Base-by-base conservation (phyloP, 2,888 invertebrate genomes). In the Oscheius sp. region DNA sequence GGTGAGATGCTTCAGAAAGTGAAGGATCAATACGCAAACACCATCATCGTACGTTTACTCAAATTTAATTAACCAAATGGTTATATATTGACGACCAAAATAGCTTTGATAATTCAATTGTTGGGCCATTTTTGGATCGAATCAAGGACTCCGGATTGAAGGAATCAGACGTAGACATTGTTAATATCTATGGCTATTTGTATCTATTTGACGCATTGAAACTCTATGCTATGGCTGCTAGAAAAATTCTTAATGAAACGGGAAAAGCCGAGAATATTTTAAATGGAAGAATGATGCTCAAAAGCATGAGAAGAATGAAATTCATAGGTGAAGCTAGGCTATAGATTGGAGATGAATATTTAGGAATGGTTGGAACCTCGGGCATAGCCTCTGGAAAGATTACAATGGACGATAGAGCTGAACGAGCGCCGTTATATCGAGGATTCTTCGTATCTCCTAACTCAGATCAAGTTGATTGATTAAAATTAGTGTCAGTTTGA, bases 1-100 rank as follows among this genome's bases (percentile, higher is more conserved):
- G 85, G 85, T 17, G 79, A 82, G 15, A 80, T 81, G 73, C 72
- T 84, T 31, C 85, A 85, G 63, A 84, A 86, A 53, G 79, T 86
- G 23, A 83, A 82, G 53, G 83, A 83, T 58, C 80, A 80, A 67
- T 85, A 83, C 68, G 77, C 81, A 12, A 84, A 83, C 64, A 72
- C 83, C 0, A 82, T 85, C 46, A 85, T 85, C 66, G 84, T 84
- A 53, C 69, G 74, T 33, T n/a, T 12, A n/a, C 12, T n/a, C n/a
- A n/a, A n/a, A n/a, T n/a, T n/a, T n/a, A n/a, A n/a, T n/a, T n/a
- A n/a, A n/a, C n/a, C n/a, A n/a, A 33, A 57, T 4, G 29, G 10
- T 8, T 70, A 50, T 33, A 80, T 78, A 78, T 80, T 25, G 80
- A 80, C 46, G 80, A 80, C 58, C 78, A 77, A 0, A 80, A 80